These are phyloP conservation scores for Spizaetus ornatus DNA, from an alignment of 2,113 vertebrate species.

Conservation along the genomic window DNA sequence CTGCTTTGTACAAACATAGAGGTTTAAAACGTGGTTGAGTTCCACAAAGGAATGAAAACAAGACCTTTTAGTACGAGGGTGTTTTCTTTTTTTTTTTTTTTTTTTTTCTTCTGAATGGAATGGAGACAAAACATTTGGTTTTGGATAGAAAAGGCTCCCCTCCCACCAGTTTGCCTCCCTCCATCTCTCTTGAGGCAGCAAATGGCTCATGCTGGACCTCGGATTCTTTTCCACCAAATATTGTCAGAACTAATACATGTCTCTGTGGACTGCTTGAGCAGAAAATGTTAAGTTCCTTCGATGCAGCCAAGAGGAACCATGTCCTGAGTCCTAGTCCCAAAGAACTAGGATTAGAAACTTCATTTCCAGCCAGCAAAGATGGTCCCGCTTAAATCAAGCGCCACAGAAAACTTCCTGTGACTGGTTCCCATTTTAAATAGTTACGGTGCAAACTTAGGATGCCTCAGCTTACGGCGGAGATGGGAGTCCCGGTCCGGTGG, in stretches of 20 bases:
- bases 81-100: background rate
- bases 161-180: background rate
- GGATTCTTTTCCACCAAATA: conserved; percentile 19
- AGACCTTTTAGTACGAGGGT: background rate
- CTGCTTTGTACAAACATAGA: background rate
- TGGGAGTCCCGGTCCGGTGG: rapidly evolving
- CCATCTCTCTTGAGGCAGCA: background rate
- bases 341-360: background rate
- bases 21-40: background rate
- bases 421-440: background rate
- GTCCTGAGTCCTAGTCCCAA: background rate
- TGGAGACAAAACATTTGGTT: background rate
- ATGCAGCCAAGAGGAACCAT: background rate
- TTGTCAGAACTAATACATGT: background rate
- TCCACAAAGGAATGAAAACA: background rate
- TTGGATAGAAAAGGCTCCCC: conserved; percentile 7
- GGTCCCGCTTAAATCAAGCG: background rate
- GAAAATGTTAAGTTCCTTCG: background rate
- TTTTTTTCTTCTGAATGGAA: background rate
- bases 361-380: background rate
- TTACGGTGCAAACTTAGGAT: background rate
- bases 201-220: background rate
- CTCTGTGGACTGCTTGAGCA: background rate
- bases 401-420: background rate
- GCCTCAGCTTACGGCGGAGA: background rate